phyloP scores from a whole-genome alignment of 1,140 invertebrate genomes.

The Saccostrea echinata region DNA sequence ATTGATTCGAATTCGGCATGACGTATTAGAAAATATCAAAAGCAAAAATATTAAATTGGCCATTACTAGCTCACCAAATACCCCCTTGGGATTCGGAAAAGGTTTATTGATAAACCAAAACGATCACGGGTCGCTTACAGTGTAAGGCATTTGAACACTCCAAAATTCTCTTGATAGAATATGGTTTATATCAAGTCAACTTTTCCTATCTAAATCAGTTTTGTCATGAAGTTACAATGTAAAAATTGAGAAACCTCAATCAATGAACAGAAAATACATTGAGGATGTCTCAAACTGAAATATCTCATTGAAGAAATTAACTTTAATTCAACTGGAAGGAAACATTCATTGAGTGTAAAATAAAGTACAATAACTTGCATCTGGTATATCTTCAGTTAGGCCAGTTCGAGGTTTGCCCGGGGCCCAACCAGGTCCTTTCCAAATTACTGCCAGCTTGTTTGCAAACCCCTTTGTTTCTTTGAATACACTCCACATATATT shows the following conservation, averaged over 20 bases:
- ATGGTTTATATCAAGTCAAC: background rate
- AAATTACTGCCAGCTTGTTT: constrained; percentile 86
- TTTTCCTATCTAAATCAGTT: background rate
- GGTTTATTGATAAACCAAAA: constrained; percentile 17
- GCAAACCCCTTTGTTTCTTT: constrained; percentile 81
- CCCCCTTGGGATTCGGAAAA: background rate
- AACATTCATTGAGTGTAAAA: background rate
- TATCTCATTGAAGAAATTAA: too few relatives aligned
- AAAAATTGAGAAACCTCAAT: background rate
- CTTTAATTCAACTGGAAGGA: background rate
- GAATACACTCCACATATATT: constrained; percentile 83
- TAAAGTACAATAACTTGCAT: constrained; percentile 83
- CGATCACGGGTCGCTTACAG: background rate
- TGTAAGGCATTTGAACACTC: background rate
- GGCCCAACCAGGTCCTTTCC: constrained; percentile 93
- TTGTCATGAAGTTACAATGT: background rate
- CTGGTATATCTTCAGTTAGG: constrained; percentile 87
- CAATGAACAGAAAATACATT: background rate
- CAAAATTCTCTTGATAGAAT: background rate
- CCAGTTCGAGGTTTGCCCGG: constrained; percentile 90
- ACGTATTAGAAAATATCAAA: background rate
- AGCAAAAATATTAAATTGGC: background rate
- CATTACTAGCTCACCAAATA: background rate
- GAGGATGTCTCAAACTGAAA: background rate
- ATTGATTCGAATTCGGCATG: background rate